phyloP scores from a whole-genome alignment of 2,113 vertebrate genomes.

The Menura novaehollandiae region DNA sequence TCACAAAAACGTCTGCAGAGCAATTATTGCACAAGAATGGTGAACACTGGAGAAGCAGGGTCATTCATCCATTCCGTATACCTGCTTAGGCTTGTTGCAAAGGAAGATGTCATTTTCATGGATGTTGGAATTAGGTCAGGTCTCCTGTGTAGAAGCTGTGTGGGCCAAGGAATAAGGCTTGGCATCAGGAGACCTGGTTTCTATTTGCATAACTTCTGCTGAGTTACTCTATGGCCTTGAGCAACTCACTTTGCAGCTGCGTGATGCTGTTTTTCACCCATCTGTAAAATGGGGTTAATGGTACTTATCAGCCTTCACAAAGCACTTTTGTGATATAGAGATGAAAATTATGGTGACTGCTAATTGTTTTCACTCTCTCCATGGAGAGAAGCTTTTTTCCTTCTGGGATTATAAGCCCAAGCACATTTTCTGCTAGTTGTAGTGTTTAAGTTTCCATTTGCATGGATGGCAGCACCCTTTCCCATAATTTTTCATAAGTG shows the following conservation, averaged over 20 bases:
- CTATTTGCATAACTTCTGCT: conserved; percentile 47
- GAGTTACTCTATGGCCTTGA: conserved; percentile 41
- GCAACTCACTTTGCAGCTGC: conserved; percentile 39
- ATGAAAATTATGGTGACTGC: not conserved
- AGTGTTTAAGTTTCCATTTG: not conserved
- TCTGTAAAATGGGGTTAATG: conserved; percentile 34
- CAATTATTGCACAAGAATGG: conserved; percentile 43
- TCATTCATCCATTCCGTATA: not conserved
- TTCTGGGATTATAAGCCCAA: not conserved
- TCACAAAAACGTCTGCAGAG: conserved; percentile 23
- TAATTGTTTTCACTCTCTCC: conserved; percentile 28
- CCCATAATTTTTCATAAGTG: not conserved
- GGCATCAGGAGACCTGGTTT: conserved; percentile 30
- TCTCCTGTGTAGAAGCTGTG: conserved; percentile 11
- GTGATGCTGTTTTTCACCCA: conserved; percentile 15
- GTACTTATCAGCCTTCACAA: not conserved
- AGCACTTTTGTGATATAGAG: not conserved
- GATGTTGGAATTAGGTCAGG: conserved; percentile 32
- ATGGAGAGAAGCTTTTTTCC: not conserved
- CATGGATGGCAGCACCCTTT: not conserved
- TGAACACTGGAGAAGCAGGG: not conserved
- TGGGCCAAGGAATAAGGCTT: conserved; percentile 39
- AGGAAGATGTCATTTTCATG: not conserved
- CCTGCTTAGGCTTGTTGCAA: conserved; percentile 15
- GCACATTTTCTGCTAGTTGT: not conserved